phyloP scores from a whole-genome alignment of 2,113 vertebrate genomes.

The Thunnus maccoyii region DNA sequence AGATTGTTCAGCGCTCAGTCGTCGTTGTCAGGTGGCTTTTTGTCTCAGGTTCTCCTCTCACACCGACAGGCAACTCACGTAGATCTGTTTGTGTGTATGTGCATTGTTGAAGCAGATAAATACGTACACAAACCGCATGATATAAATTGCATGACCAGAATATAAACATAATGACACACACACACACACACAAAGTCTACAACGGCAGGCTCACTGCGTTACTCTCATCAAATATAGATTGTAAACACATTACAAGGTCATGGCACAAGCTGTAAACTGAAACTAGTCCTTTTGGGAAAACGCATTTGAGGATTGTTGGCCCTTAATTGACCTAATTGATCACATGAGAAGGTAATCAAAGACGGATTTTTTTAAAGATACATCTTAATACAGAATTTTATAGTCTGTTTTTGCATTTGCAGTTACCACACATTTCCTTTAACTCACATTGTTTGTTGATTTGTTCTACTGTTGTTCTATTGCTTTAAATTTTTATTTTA shows the following conservation, averaged over 20 bases:
- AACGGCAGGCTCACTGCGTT: slow-evolving; percentile 17
- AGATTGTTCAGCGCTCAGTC: slow-evolving; percentile 60
- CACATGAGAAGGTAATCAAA: slow-evolving; percentile 6
- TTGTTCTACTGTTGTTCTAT: neutral
- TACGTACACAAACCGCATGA: neutral
- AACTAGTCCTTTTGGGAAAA: slow-evolving; percentile 47
- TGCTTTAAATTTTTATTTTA: neutral
- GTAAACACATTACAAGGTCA: slow-evolving; percentile 69
- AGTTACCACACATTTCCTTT: no score
- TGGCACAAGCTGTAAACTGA: slow-evolving; percentile 51
- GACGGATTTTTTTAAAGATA: neutral
- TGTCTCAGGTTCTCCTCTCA: slow-evolving; percentile 28
- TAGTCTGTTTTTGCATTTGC: neutral
- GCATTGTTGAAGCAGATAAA: slow-evolving; percentile 4
- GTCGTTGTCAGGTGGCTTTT: slow-evolving; percentile 25
- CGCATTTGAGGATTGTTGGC: slow-evolving; percentile 10
- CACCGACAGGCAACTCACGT: neutral
- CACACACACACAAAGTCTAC: slow-evolving; percentile 6
- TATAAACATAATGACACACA: slow-evolving; percentile 20
- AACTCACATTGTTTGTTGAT: neutral
- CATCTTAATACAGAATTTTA: neutral
- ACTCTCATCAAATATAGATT: slow-evolving; percentile 69
- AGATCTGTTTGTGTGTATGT: neutral
- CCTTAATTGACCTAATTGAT: slow-evolving; percentile 45
- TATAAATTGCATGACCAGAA: slow-evolving; percentile 11